phyloP scores from a whole-genome alignment of 2,797 vertebrate genomes.

The Argyrosomus regius region DNA sequence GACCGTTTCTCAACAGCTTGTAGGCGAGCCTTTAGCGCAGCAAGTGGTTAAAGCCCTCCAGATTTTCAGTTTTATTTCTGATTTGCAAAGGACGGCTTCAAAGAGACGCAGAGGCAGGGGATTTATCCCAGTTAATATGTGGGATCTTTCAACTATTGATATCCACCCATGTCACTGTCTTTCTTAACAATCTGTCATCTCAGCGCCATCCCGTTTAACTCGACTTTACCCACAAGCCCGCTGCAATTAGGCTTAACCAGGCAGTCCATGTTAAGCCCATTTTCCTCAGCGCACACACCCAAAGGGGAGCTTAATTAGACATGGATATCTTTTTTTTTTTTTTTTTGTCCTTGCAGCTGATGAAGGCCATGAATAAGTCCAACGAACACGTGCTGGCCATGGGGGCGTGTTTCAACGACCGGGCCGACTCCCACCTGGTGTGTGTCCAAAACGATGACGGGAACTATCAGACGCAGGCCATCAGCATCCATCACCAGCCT shows the following conservation, averaged over 20 bases:
- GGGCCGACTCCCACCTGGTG: conserved; percentile 96
- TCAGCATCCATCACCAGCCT: conserved; percentile 98
- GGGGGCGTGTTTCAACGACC: conserved; percentile 96
- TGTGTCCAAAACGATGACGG: conserved; percentile 98
- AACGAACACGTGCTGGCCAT: conserved; percentile 98
- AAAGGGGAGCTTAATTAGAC: conserved; percentile 50
- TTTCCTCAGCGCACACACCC: conserved; percentile 34
- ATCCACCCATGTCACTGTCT: conserved; percentile 29
- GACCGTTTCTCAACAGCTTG: conserved; percentile 67
- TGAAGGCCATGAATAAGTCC: conserved; percentile 99
- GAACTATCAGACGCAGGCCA: conserved; percentile 99
- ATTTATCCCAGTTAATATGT: conserved; percentile 47
- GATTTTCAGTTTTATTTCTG: conserved; percentile 70
- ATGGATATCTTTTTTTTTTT: conserved; percentile 4
- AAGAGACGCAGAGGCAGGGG: conserved; percentile 33
- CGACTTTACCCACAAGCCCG: conserved; percentile 43
- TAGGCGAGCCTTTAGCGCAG: conserved; percentile 60
- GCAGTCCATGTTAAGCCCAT: conserved; percentile 32
- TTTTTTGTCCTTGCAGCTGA: conserved; percentile 88
- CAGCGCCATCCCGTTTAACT: conserved; percentile 27
- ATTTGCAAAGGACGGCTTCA: conserved; percentile 49
- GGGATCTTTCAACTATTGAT: conserved; percentile 51
- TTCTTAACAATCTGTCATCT: conserved; percentile 62
- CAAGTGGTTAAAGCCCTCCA: conserved; percentile 71
- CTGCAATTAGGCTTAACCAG: conserved; percentile 70